These are phyloP conservation scores for Barbus barbus DNA, from an alignment of 2,113 vertebrate genomes.

Conservation along the genomic window DNA sequence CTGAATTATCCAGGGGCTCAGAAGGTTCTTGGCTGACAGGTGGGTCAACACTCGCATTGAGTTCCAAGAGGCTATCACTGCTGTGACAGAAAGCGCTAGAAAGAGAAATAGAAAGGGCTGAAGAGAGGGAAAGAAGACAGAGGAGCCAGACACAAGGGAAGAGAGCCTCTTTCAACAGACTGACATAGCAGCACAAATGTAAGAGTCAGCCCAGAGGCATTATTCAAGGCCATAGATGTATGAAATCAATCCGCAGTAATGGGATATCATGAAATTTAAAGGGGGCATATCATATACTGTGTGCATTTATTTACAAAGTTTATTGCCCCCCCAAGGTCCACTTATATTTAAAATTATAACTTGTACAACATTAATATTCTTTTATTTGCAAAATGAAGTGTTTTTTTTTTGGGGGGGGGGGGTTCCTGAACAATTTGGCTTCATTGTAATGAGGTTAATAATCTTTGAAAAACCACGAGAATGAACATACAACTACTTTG, in stretches of 20 bases:
- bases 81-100: constrained; percentile 35
- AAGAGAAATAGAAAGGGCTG: neutral
- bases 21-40: constrained; percentile 40
- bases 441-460: too few relatives aligned
- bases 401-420: too few relatives aligned
- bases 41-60: constrained; percentile 35
- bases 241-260: neutral
- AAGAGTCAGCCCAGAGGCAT: constrained; percentile 9
- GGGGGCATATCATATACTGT: neutral
- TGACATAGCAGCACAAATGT: constrained; percentile 6
- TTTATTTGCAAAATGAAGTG: too few relatives aligned
- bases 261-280: constrained; percentile 12
- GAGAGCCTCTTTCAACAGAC: constrained; percentile 12
- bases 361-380: too few relatives aligned
- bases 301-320: neutral
- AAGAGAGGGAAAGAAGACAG: neutral
- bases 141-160: neutral
- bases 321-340: neutral
- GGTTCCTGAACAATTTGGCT: too few relatives aligned
- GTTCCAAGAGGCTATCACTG: constrained; percentile 45
- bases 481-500: too few relatives aligned
- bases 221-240: constrained; percentile 8
- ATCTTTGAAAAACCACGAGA: too few relatives aligned
- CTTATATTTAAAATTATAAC: too few relatives aligned
- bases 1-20: constrained; percentile 36